Evolutionary conservation across 2,113 vertebrate genomes (phyloP).

Genomic region (Scomber scombrus): DNA sequence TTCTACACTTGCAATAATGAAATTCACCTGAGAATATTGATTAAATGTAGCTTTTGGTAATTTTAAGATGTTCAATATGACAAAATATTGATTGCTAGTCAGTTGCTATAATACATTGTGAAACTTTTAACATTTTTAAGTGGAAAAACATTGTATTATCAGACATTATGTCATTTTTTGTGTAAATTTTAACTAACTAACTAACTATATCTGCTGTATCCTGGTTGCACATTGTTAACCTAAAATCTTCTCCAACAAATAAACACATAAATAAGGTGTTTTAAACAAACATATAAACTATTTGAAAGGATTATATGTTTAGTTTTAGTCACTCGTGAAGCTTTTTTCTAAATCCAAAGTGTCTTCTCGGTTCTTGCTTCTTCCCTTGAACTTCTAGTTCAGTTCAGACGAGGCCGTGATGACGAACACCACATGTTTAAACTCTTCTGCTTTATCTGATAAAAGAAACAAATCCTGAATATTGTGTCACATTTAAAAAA

Average conservation of each 20-base stretch:
- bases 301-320: constrained; percentile 13
- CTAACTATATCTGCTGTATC: too few species aligned
- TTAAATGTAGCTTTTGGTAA: not conserved
- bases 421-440: not conserved
- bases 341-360: not conserved
- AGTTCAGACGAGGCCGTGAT: constrained; percentile 6
- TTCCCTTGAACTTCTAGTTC: too few species aligned
- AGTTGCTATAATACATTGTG: too few species aligned
- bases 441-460: constrained; percentile 9
- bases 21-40: not conserved
- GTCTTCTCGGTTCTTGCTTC: not conserved
- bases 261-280: not conserved
- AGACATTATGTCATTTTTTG: too few species aligned
- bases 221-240: not conserved
- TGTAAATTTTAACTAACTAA: too few species aligned
- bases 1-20: not conserved
- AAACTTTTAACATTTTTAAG: too few species aligned
- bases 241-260: too few species aligned
- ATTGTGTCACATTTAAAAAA: too few species aligned
- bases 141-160: too few species aligned
- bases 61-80: not conserved
- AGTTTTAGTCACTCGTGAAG: not conserved
- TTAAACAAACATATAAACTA: constrained; percentile 28
- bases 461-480: not conserved
- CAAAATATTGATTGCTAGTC: too few species aligned